phyloP scores from a whole-genome alignment of 2,888 invertebrate genomes.

The Ypsolopha scabrella region DNA sequence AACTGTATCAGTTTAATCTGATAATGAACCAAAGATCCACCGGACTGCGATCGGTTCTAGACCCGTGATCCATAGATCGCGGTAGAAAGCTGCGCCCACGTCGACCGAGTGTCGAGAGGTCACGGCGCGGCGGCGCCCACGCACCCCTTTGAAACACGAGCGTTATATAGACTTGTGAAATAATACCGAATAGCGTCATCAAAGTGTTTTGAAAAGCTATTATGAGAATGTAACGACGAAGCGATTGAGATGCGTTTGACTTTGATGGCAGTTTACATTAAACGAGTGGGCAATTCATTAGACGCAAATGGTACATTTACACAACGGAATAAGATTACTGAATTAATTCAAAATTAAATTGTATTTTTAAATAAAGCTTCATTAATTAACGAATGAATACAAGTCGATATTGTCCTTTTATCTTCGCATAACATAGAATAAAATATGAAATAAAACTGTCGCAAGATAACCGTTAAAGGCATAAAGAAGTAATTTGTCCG shows the following conservation, averaged over 20 bases:
- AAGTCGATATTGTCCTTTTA: too few relatives aligned
- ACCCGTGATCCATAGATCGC: conserved; percentile 23
- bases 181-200: conserved; percentile 15
- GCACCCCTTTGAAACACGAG: conserved; percentile 18
- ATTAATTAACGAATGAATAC: too few relatives aligned
- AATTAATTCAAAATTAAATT: neutral
- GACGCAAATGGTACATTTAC: too few relatives aligned
- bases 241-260: neutral
- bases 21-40: neutral
- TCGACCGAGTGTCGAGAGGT: conserved; percentile 53
- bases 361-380: too few relatives aligned
- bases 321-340: neutral
- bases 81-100: conserved; percentile 50
- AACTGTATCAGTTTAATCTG: too few relatives aligned
- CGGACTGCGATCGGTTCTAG: neutral
- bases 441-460: too few relatives aligned
- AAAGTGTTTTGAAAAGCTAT: neutral
- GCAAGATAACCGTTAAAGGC: neutral
- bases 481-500: neutral
- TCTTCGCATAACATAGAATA: too few relatives aligned
- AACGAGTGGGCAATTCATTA: too few relatives aligned
- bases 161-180: conserved; percentile 35
- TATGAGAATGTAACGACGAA: neutral
- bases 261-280: neutral
- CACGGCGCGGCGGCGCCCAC: conserved; percentile 51